Percentiles rank a stretch among this genome's conserved stretches.
phyloP scores from a whole-genome alignment of 1,140 invertebrate genomes.

The Elymnias hypermnestra region DNA sequence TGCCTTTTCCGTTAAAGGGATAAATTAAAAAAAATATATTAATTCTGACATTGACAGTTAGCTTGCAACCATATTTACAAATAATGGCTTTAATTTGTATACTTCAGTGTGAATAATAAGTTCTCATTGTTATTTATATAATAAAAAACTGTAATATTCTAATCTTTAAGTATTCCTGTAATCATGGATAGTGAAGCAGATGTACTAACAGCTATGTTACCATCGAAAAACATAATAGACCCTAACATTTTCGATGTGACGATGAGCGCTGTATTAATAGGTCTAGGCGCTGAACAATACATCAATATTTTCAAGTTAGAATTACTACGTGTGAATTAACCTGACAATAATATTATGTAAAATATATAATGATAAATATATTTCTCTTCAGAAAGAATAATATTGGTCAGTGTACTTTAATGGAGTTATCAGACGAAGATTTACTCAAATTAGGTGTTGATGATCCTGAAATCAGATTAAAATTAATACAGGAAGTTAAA shows the following conservation, averaged over 20 bases:
- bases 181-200: slow-evolving; percentile 12
- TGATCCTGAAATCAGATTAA: slow-evolving; percentile 42
- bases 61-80: no score
- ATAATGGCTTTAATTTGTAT: no score
- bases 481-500: slow-evolving; percentile 54
- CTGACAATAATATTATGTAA: no score
- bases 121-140: no score
- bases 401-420: slow-evolving; percentile 57
- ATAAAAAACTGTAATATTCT: no score
- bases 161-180: no score
- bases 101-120: no score
- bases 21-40: no score
- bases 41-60: no score
- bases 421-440: slow-evolving; percentile 63
- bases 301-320: slow-evolving; percentile 65
- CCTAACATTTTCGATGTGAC: slow-evolving; percentile 58
- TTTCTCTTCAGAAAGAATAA: slow-evolving; percentile 45
- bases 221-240: slow-evolving; percentile 29
- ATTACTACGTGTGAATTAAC: no score
- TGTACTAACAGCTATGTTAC: slow-evolving; percentile 1
- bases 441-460: slow-evolving; percentile 60
- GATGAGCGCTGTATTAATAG: slow-evolving; percentile 48
- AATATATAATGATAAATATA: neutral
- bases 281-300: slow-evolving; percentile 60
- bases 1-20: no score